phyloP scores from a whole-genome alignment of 2,113 vertebrate species.

The Ia io region DNA sequence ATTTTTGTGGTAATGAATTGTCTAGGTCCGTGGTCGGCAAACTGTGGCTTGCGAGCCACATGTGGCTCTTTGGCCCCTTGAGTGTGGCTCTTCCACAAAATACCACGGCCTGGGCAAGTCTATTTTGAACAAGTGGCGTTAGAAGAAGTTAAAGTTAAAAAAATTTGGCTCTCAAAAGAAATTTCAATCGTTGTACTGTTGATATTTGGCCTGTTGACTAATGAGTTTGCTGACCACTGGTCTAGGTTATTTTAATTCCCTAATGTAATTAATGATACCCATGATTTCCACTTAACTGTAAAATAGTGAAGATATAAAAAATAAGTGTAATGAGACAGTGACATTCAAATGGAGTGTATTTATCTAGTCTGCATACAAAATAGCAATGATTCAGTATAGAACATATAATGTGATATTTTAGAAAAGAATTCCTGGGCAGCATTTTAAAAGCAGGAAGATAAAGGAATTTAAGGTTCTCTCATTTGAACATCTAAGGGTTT shows the following conservation, averaged over 20 bases:
- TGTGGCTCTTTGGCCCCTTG: too few relatives aligned
- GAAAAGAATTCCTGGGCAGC: background rate
- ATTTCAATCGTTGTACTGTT: too few relatives aligned
- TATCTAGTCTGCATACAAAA: conserved; percentile 31
- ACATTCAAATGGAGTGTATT: conserved; percentile 10
- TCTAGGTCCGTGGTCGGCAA: background rate
- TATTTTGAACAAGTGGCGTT: too few relatives aligned
- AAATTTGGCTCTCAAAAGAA: too few relatives aligned
- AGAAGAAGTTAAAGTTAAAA: too few relatives aligned
- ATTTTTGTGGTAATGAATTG: background rate
- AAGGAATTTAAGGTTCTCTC: conserved; percentile 63
- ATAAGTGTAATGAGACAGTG: conserved; percentile 50
- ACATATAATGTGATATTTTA: conserved; percentile 11
- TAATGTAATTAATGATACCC: conserved; percentile 31
- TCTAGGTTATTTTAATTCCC: background rate
- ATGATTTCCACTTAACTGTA: conserved; percentile 27
- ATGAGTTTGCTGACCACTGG: too few relatives aligned
- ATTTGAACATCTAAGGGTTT: conserved; percentile 77
- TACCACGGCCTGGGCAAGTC: too few relatives aligned
- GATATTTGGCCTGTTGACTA: too few relatives aligned
- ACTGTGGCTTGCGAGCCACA: too few relatives aligned
- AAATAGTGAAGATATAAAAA: conserved; percentile 54
- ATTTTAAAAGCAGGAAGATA: conserved; percentile 52
- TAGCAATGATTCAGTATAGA: background rate
- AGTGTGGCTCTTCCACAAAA: too few relatives aligned